These are phyloP conservation scores for Venusia cambrica DNA, from an alignment of 2,888 invertebrate species.

Conservation along the genomic window DNA sequence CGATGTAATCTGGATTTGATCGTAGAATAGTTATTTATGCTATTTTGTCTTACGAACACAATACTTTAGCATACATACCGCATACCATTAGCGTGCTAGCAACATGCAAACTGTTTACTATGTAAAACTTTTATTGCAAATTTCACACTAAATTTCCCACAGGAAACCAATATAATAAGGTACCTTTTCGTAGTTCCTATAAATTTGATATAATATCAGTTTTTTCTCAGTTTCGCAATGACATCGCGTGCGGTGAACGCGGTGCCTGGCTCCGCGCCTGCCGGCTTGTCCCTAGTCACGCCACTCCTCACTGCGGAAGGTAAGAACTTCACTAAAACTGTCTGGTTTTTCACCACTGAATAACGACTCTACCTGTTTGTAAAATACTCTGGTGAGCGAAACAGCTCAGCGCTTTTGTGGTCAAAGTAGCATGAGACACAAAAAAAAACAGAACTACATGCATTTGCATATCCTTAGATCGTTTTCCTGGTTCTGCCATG, in stretches of 20 bases:
- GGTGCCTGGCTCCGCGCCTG: slow-evolving; percentile 62
- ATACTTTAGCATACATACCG: no score
- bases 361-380: background rate
- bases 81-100: no score
- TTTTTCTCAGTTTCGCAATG: slow-evolving; percentile 51
- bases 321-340: slow-evolving; percentile 13
- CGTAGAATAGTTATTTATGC: no score
- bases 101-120: no score
- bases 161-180: no score
- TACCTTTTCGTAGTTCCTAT: slow-evolving; percentile 29
- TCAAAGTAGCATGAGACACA: slow-evolving; percentile 7
- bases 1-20: no score
- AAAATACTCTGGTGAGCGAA: slow-evolving; percentile 7
- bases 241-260: slow-evolving; percentile 64
- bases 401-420: slow-evolving; percentile 10
- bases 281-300: slow-evolving; percentile 68
- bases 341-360: slow-evolving; percentile 15
- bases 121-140: no score
- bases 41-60: no score
- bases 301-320: slow-evolving; percentile 32
- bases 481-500: no score
- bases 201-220: slow-evolving; percentile 42
- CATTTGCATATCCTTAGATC: no score
- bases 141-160: no score
- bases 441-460: no score